Percentiles rank a stretch among this genome's conserved stretches.
These are phyloP conservation scores for Nerophis ophidion DNA, from an alignment of 2,113 vertebrate genomes.

Conservation along the genomic window DNA sequence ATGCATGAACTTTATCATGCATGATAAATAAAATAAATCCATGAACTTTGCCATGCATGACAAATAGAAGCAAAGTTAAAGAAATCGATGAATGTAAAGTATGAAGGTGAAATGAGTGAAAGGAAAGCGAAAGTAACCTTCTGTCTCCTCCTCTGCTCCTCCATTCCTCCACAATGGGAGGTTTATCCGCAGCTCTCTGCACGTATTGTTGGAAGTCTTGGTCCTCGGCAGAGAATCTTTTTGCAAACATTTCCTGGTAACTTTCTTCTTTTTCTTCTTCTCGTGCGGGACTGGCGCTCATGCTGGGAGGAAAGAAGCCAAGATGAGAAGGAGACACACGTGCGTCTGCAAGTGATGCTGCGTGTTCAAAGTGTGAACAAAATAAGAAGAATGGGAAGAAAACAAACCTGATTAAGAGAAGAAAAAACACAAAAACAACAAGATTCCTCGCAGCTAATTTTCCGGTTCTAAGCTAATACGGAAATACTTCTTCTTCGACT, in stretches of 20 bases:
- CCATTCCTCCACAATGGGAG: conserved; percentile 88
- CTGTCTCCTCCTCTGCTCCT: conserved; percentile 74
- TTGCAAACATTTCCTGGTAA: conserved; percentile 81
- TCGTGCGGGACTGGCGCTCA: conserved; percentile 61
- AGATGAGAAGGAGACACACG: not conserved
- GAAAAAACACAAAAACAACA: not conserved
- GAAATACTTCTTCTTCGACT: too few species aligned
- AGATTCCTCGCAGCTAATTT: too few species aligned
- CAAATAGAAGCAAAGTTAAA: too few species aligned
- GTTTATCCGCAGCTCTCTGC: conserved; percentile 70
- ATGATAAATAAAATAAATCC: too few species aligned
- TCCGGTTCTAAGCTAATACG: too few species aligned
- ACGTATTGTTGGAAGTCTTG: conserved; percentile 81
- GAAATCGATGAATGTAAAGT: too few species aligned
- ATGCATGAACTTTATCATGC: too few species aligned
- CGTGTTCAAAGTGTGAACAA: not conserved
- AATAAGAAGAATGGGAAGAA: not conserved
- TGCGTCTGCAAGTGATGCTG: not conserved
- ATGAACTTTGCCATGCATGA: too few species aligned
- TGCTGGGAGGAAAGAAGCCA: conserved; percentile 57
- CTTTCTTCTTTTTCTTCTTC: conserved; percentile 26
- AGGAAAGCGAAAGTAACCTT: conserved; percentile 50
- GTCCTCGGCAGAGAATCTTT: conserved; percentile 80
- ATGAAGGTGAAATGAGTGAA: too few species aligned
- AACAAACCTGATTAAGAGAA: not conserved